These are phyloP conservation scores for Dendrocincla tyrannina DNA, from an alignment of 2,797 vertebrate species.

Conservation along the genomic window DNA sequence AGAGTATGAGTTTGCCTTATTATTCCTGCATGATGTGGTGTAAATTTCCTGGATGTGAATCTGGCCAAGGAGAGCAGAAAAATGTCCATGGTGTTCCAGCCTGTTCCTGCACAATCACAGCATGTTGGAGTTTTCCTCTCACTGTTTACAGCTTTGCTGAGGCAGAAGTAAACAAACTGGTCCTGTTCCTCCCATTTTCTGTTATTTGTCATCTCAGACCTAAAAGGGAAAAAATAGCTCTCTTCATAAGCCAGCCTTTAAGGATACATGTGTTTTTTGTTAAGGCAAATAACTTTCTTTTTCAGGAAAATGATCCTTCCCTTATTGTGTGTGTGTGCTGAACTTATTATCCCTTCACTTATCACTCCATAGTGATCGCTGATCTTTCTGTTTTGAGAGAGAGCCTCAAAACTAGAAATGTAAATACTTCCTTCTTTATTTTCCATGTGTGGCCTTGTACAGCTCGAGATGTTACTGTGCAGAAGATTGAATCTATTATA, in stretches of 20 bases:
- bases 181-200: neutral
- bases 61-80: neutral
- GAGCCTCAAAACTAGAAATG: neutral
- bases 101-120: accelerated
- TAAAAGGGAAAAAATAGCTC: neutral
- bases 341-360: neutral
- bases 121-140: neutral
- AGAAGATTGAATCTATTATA: slow-evolving; percentile 96
- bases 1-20: neutral
- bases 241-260: neutral
- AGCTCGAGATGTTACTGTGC: slow-evolving; percentile 93
- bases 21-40: neutral
- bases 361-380: neutral
- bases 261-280: neutral
- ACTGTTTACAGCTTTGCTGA: neutral
- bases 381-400: neutral
- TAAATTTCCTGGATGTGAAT: slow-evolving; percentile 12
- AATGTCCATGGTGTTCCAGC: neutral
- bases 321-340: neutral
- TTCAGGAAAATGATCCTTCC: neutral
- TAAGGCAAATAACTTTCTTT: neutral
- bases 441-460: slow-evolving; percentile 34
- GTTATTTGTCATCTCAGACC: neutral
- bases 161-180: slow-evolving; percentile 12
- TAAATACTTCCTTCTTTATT: neutral